Base-by-base conservation (phyloP, 2,113 vertebrate genomes). In the Sialia sialis region DNA sequence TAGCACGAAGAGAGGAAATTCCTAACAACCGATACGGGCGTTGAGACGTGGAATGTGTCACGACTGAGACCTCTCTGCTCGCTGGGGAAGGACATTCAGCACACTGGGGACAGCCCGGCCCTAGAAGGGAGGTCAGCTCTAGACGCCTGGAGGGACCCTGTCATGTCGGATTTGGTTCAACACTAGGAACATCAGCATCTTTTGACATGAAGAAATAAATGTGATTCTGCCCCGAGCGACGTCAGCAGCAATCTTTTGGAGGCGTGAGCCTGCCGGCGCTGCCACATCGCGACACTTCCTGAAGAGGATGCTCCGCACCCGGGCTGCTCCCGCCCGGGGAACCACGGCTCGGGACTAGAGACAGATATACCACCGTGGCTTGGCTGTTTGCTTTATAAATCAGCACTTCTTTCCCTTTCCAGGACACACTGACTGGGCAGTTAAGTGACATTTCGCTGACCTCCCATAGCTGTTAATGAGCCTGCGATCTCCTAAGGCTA, bases 181-280 rank as follows among this genome's bases (percentile, higher is more conserved):
- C 64, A 6, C 32, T 4, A 36, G 25, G 41, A 43, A 58, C 60
- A 66, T 66, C 77, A 62, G 32, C 77, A 32, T 70, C 84, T 93
- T 51, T 38, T 89, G 92, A 78, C 92, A 22, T 78, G 15, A 78
- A 94, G 68, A 74, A 93, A 74, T 32, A 91, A 84, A 94, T 22
- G 84, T 26, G 10, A 13, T 30, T 62, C 73, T 27, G 55, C 92
- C 58, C 34, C 29, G 22, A 89, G 95, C 38, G 3, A 21, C 51
- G 92, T 78, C 90, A 81, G 34, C 43, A 55, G 68, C 59, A 64
- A 30, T 13, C 21, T 77, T 56, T 80, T 1, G 36, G 44, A 86
- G 63, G 30, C 43, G 21, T n/a, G 60, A 58, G 46, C 83, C 83
- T 15, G 56, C 51, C 18, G 27, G 74, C 41, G 14, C 82, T 66